A percentile compares a stretch with the other conserved stretches of the same genome.
phyloP scores from a whole-genome alignment of 1,140 invertebrate species.

The Metopolophium dirhodum region DNA sequence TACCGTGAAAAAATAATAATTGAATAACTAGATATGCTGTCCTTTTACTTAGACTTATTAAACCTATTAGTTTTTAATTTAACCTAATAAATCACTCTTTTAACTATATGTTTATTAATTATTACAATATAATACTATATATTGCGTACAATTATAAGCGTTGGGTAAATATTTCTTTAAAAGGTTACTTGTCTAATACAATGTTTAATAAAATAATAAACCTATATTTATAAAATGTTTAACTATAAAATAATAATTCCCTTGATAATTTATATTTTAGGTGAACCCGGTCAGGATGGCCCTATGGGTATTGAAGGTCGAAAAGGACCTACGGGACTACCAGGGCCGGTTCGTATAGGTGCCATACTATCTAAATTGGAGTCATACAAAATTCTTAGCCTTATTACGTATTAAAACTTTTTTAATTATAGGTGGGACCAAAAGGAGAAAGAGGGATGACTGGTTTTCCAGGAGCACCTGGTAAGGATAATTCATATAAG shows the following conservation, averaged over 20 bases:
- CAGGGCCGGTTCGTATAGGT: slow-evolving; percentile 68
- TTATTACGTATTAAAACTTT: slow-evolving; percentile 10
- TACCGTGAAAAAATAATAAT: no score
- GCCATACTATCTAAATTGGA: slow-evolving; percentile 63
- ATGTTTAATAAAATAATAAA: not conserved
- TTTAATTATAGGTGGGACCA: slow-evolving; percentile 40
- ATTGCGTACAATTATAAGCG: not conserved
- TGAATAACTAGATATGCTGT: no score
- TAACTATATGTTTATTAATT: not conserved
- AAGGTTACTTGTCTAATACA: not conserved
- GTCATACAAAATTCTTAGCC: not conserved
- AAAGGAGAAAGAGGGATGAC: slow-evolving; percentile 52
- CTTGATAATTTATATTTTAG: slow-evolving; percentile 59
- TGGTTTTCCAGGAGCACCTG: slow-evolving; percentile 32
- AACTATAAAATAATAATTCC: not conserved
- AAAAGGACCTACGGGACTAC: slow-evolving; percentile 68
- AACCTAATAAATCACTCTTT: not conserved
- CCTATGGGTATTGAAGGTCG: slow-evolving; percentile 67
- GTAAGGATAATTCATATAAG: not conserved
- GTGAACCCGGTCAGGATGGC: slow-evolving; percentile 64
- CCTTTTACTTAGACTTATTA: no score
- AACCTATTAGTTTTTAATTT: not conserved
- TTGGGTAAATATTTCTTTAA: not conserved
- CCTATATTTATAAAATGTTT: not conserved
- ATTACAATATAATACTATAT: no score